Conservation (phyloP, 2,113 vertebrate species). For the Apus apus region DNA sequence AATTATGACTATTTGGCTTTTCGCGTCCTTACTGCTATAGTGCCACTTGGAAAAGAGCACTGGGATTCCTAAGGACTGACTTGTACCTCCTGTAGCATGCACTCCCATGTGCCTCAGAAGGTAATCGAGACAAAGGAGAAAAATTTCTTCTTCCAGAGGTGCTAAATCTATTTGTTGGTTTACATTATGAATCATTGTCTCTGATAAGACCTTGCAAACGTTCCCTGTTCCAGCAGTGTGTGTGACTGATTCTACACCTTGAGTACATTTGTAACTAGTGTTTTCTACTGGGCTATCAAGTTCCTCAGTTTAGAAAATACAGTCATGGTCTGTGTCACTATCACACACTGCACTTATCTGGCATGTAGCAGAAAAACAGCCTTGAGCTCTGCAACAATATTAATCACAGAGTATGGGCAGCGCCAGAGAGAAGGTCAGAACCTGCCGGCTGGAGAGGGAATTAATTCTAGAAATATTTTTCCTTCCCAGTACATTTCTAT, state of each 20-base stretch:
- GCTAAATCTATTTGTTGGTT: neutral
- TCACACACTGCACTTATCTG: neutral
- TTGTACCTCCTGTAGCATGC: neutral
- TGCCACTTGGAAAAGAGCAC: neutral
- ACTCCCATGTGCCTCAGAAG: neutral
- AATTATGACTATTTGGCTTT: neutral
- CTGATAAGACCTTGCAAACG: neutral
- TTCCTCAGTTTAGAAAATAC: neutral
- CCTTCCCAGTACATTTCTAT: neutral
- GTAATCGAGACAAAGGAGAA: neutral
- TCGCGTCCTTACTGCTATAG: rapidly evolving
- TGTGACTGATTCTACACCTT: neutral
- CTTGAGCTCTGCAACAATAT: neutral
- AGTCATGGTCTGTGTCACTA: neutral
- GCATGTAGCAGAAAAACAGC: neutral
- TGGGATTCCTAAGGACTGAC: neutral
- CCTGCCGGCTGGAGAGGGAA: neutral
- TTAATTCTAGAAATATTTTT: neutral
- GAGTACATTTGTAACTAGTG: neutral
- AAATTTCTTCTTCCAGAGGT: neutral
- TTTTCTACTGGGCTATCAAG: neutral
- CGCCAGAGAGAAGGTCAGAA: neutral
- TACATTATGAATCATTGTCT: neutral
- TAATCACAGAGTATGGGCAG: neutral
- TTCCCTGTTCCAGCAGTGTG: neutral